Base-by-base conservation (phyloP, 2,113 vertebrate species). In the Kobus ellipsiprymnus region DNA sequence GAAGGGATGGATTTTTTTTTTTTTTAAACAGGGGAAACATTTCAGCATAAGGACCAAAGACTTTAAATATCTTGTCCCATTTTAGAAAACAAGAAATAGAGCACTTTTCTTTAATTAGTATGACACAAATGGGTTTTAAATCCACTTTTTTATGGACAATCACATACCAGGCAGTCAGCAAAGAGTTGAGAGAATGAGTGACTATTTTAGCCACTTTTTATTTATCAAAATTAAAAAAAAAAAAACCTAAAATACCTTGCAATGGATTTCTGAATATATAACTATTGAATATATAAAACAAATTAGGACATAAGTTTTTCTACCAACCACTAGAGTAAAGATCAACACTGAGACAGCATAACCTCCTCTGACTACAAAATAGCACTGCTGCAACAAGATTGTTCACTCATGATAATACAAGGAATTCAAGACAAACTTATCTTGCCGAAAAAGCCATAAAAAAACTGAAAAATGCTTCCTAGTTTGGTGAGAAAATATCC, bases 71-170 rank as follows among this genome's bases (percentile, higher is more conserved):
- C 48, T 86, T 91, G 54, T 74, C n/a, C 5, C 50, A 88, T 94
- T 94, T 97, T 90, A 85, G 54, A 85, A 85, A 95, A 87, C 50
- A 13, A 77, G 50, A 96, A 95, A 85, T 29, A 59, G 64, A 84
- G 6, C 52, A 84, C 48, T 91, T 78, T 87, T 93, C 64, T 92
- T 80, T 84, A 80, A 91, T 62, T 57, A 77, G 14, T 21, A 82
- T 17, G 74, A 44, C 25, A 77, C n/a, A 44, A 80, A 14, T 10
- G 46, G 57, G 6, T 25, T 93, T 33, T 78, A 97, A 90, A 52
- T 54, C 30, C 85, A 19, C 27, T 57, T 97, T 97, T 81, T 85
- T 81, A 92, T 90, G 71, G 19, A 67, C 80, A 5, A 46, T 33
- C 54, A 78, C 14, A 81, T 15, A 59, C 16, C 40, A 92, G 59